Evolutionary conservation across 2,797 vertebrate genomes (phyloP), one percentile per base, ranked within the genome.

Genomic region (Alauda arvensis): DNA sequence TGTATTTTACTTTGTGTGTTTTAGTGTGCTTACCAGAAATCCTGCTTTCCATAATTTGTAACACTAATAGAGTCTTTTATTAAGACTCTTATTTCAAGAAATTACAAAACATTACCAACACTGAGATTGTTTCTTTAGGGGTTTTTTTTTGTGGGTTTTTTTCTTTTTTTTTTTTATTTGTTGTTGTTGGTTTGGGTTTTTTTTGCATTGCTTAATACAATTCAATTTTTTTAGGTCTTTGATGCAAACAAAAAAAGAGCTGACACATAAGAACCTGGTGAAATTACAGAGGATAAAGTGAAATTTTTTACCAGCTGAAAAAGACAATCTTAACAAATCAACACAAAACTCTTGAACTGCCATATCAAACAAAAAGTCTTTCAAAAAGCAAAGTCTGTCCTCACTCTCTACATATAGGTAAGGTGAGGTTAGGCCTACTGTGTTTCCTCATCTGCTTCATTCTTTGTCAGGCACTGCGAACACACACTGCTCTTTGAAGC

Each of bases 301-400:
- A 86, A 56, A 21, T 51, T 29, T 85, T 79, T 74, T 91, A 57
- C 49, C 8, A 81, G 20, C 75, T 85, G 42, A 63, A 88, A 80
- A 89, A 81, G 74, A 79, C 39, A 78, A 1, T 88, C 70, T 76
- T 70, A 74, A 88, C 67, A 89, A 70, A 79, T 88, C 45, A 90
- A 33, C 45, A 75, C 43, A 68, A 25, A 77, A 68, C 74, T 67
- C 57, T 81, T 71, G 77, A 72, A 24, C 55, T 68, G 59, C 34
- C 59, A 5, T 31, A 51, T 74, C 8, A 39, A 12, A n/a, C n/a
- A n/a, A n/a, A n/a, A n/a, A n/a, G n/a, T 74, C 17, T 89, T 91
- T 79, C 28, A 45, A 19, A 80, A 46, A 85, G 13, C 0, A 0
- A 48, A 18, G n/a, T 45, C 60, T 76, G 31, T 65, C 29, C 49